Percentiles rank a stretch among this genome's conserved stretches.
Conservation (phyloP, 2,113 vertebrate genomes). For the Phaethornis superciliosus region DNA sequence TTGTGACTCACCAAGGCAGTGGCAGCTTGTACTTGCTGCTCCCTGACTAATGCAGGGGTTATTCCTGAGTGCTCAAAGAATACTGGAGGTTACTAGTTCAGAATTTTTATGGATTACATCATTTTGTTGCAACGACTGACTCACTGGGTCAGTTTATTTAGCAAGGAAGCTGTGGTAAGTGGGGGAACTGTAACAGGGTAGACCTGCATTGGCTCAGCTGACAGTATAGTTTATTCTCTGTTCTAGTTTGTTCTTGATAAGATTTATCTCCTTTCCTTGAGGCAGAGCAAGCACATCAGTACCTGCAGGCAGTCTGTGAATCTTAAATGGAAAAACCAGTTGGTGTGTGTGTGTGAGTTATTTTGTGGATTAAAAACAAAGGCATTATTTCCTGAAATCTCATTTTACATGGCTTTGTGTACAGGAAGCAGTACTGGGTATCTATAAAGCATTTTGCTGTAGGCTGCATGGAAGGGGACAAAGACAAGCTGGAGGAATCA, state of each 20-base stretch:
- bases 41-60: slow-evolving; percentile 52
- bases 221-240: slow-evolving; percentile 31
- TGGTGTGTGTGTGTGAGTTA: neutral
- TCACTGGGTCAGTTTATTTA: slow-evolving; percentile 73
- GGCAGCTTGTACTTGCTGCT: slow-evolving; percentile 55
- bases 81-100: slow-evolving; percentile 67
- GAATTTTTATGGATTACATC: slow-evolving; percentile 70
- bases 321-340: neutral
- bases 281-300: neutral
- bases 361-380: neutral
- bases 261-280: slow-evolving; percentile 1
- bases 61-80: slow-evolving; percentile 41
- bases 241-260: slow-evolving; percentile 62
- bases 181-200: slow-evolving; percentile 31
- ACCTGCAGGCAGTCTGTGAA: neutral
- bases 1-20: slow-evolving; percentile 58
- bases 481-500: neutral
- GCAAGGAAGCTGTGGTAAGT: slow-evolving; percentile 55
- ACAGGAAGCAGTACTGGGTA: slow-evolving; percentile 19
- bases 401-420: slow-evolving; percentile 10
- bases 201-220: slow-evolving; percentile 5
- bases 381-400: neutral
- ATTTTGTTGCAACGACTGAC: slow-evolving; percentile 66
- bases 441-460: neutral
- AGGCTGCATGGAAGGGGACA: neutral